Base-by-base conservation (phyloP, 2,888 invertebrate species). In the Rotaria sp. region DNA sequence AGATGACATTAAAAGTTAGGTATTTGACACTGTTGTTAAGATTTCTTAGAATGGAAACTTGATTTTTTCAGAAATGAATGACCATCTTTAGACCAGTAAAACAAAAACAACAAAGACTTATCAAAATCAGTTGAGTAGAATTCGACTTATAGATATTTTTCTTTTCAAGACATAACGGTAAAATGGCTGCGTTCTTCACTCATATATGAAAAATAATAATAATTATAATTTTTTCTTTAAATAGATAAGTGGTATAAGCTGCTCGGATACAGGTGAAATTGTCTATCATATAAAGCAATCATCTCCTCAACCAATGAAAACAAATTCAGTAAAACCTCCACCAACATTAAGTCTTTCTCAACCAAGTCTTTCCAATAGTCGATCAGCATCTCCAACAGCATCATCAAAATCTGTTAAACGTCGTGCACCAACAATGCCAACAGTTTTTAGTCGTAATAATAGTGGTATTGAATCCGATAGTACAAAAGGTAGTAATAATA, bases 301-400 rank as follows among this genome's bases (percentile, higher is more conserved):
- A 80, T 80, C 80, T 15, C 80, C 80, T 11, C 80, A 80, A 80
- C 45, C 45, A 45, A 45, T 45, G 45, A 80, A 80, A 80, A 26
- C 80, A 0, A 45, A n/a, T 45, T 2, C 35, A 35, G 38, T 67
- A 8, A 67, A 67, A 67, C 41, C 41, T 2, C 80, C 41, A 45
- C 45, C 80, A 45, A 80, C 45, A 45, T 80, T 80, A 45, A 80
- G 80, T 45, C 45, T 80, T n/a, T 80, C 80, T n/a, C 80, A 80
- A 45, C 80, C 80, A 45, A 45, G 41, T 45, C 45, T 80, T 26
- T n/a, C 80, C 13, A 80, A 80, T 45, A 67, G 67, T 35, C 80
- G 45, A n/a, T 41, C 45, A 26, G 45, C 24, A n/a, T 45, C 80
- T 3, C 80, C 80, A 45, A 80, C n/a, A 41, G 24, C 24, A 11